A percentile compares a stretch with the other conserved stretches of the same genome.
Evolutionary conservation across 2,888 invertebrate genomes (phyloP).

Genomic region (Agrotis segetum): DNA sequence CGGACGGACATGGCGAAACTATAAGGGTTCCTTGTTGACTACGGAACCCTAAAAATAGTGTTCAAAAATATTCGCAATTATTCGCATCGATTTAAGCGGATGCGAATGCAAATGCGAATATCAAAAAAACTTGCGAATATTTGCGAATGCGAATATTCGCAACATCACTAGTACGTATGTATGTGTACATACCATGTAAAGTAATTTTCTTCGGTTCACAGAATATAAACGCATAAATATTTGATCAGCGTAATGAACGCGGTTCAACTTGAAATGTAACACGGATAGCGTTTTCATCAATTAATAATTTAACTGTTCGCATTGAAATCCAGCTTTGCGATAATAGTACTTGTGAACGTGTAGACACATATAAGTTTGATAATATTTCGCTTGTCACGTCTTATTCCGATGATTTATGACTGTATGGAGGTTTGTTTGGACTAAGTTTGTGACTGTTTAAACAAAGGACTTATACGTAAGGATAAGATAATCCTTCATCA

Average conservation of each 20-base stretch:
- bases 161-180: no score
- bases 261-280: conserved; percentile 52
- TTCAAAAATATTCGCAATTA: no score
- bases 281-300: conserved; percentile 62
- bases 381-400: conserved; percentile 13
- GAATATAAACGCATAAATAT: conserved; percentile 58
- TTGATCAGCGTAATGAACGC: conserved; percentile 67
- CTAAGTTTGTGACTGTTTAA: neutral
- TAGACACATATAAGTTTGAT: neutral
- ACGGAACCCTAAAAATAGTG: no score
- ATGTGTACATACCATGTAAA: neutral
- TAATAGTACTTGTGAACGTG: conserved; percentile 35
- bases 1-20: no score
- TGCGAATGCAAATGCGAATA: no score
- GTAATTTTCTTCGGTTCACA: conserved; percentile 40
- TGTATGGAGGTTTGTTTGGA: conserved; percentile 1
- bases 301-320: conserved; percentile 62
- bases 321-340: conserved; percentile 46
- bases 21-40: no score
- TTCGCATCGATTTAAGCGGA: no score
- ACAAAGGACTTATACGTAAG: conserved; percentile 7
- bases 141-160: no score
- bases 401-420: conserved; percentile 23
- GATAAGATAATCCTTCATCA: neutral
- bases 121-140: no score